These are phyloP conservation scores for Ophion ventricosus DNA, from an alignment of 2,888 invertebrate species.

Conservation along the genomic window DNA sequence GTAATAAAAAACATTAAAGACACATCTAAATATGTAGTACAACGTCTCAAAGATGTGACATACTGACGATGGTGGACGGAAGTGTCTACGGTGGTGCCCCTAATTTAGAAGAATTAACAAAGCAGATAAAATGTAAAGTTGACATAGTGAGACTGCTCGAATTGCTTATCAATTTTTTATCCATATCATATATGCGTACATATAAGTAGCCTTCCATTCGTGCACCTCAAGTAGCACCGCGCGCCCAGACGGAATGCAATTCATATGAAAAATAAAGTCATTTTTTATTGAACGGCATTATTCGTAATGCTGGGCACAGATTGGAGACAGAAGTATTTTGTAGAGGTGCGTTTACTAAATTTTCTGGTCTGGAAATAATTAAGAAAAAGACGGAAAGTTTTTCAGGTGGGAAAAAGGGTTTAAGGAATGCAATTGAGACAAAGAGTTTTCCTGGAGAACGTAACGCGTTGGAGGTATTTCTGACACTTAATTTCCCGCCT, in stretches of 20 bases:
- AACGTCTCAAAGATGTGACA: neutral
- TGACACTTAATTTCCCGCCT: constrained; percentile 55
- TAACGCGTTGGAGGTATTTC: constrained; percentile 51
- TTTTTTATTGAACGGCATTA: constrained; percentile 7
- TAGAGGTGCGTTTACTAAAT: constrained; percentile 6
- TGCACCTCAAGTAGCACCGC: neutral
- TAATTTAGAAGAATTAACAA: neutral
- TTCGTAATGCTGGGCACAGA: neutral
- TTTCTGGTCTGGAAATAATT: constrained; percentile 10
- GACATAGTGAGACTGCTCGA: neutral
- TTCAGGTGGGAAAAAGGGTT: neutral
- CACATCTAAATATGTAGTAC: neutral
- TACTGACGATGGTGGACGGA: neutral
- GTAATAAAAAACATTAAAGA: neutral
- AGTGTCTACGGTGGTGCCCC: neutral
- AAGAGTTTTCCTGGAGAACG: constrained; percentile 19
- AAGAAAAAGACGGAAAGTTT: constrained; percentile 11
- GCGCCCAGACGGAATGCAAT: neutral
- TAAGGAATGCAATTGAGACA: constrained; percentile 37
- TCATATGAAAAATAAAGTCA: neutral
- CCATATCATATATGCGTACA: neutral
- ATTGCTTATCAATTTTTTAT: neutral
- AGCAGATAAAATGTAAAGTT: neutral
- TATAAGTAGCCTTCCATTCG: neutral
- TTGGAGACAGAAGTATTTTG: constrained; percentile 18